Conservation (phyloP, 2,113 vertebrate genomes). For the Zosterops pallidus region DNA sequence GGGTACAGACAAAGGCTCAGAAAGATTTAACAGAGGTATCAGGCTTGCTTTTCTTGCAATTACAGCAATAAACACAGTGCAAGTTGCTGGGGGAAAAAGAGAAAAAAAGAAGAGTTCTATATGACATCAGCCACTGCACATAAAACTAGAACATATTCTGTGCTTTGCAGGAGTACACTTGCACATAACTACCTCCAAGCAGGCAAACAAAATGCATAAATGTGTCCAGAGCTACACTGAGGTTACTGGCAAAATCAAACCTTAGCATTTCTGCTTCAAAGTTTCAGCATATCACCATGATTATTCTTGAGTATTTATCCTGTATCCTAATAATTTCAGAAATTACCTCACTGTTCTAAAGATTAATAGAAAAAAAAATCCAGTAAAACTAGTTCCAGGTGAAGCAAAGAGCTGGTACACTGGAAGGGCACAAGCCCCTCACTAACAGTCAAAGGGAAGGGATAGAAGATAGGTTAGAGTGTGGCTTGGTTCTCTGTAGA, state of each 20-base stretch:
- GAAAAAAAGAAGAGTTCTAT: neutral
- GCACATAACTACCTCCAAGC: neutral
- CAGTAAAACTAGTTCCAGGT: neutral
- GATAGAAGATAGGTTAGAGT: neutral
- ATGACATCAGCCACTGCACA: neutral
- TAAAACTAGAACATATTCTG: neutral
- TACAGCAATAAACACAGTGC: neutral
- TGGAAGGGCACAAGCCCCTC: neutral
- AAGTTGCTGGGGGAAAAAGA: neutral
- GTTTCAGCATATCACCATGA: neutral
- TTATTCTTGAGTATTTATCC: neutral
- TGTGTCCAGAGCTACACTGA: neutral
- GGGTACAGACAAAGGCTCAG: neutral
- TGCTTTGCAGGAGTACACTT: neutral
- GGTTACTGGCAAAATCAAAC: neutral
- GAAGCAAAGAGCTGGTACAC: neutral
- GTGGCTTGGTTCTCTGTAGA: neutral
- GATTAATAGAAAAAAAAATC: neutral
- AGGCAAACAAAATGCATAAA: neutral
- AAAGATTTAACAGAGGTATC: neutral
- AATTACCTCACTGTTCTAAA: neutral
- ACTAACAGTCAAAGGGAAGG: neutral
- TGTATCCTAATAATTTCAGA: neutral
- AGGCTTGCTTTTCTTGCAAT: neutral
- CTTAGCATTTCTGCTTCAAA: neutral